Conservation (phyloP, 2,113 vertebrate species). For the Rhipidura dahli region DNA sequence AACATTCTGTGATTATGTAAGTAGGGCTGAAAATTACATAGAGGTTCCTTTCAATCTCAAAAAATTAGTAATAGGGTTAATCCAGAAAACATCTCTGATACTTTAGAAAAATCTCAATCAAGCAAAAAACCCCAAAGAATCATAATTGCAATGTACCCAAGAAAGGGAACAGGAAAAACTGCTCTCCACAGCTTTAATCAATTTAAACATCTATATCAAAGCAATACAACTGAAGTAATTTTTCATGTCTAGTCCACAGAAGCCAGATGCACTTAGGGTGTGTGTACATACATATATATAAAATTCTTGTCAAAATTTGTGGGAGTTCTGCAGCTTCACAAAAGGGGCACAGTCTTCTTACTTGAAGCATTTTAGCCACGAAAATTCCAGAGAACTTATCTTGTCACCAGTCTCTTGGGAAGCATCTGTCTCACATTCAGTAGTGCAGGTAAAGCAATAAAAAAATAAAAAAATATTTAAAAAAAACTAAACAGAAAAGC, state of each 20-base stretch:
- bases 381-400: neutral
- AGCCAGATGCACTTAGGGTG: neutral
- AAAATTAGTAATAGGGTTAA: neutral
- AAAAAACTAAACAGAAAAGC: neutral
- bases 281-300: neutral
- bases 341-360: neutral
- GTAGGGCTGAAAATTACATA: neutral
- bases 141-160: neutral
- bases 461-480: no score
- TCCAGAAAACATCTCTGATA: neutral
- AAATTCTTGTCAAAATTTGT: neutral
- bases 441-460: neutral
- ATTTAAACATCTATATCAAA: neutral
- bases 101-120: neutral
- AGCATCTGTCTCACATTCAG: neutral
- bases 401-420: neutral
- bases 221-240: neutral
- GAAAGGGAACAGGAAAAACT: neutral
- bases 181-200: neutral
- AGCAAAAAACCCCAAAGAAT: neutral
- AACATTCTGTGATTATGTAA: neutral
- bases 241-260: neutral
- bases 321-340: neutral
- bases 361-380: neutral
- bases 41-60: neutral